Base-by-base conservation (phyloP, 53 echinoderm and acorn worm species). In the Mesocentrotus franciscanus region DNA sequence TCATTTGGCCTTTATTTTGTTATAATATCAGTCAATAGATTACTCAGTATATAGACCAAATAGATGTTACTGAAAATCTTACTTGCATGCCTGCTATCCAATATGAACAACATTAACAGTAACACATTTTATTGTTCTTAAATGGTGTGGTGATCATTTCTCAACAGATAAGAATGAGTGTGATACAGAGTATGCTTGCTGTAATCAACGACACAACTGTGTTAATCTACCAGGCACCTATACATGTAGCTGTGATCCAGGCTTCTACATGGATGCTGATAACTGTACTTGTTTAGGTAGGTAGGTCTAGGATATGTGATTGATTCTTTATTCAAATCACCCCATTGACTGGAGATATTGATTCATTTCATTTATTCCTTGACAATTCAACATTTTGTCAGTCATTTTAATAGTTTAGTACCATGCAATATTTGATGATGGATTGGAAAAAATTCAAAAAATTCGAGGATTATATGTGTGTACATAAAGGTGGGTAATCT, bases 161-260 rank as follows among this genome's bases (percentile, higher is more conserved):
- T 81, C 61, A 24, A 20, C 79, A 97, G 99, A 99, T 90, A 97
- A 96, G 81, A 96, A 99, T 97, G 99, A 99, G 95, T 99, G 99
- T 96, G 75, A 94, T 29, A 92, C 96, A 14, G 97, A 95, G 89
- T 91, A 96, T 92, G 97, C 99, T 49, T 99, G 98, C 95, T 99
- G 99, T 34, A 99, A 98, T 91, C 99, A 99, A 96, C 95, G 97
- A 95, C 95, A 98, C 92, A 99, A 99, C 97, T 99, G 99, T 61
- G 91, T 99, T 62, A 99, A 99, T 75, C 98, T 98, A 9, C 95
- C 97, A 29, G 99, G 99, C 29, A 96, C 95, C 60, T 99, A 99
- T 95, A 99, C 99, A 42, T 99, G 99, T 83, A 98, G 97, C 97
- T 99, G 99, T 96, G 98, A 98, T 92, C 90, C 94, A 30, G 99